Evolutionary conservation across 2,797 vertebrate genomes (phyloP).

Genomic region (Rhinella marina): DNA sequence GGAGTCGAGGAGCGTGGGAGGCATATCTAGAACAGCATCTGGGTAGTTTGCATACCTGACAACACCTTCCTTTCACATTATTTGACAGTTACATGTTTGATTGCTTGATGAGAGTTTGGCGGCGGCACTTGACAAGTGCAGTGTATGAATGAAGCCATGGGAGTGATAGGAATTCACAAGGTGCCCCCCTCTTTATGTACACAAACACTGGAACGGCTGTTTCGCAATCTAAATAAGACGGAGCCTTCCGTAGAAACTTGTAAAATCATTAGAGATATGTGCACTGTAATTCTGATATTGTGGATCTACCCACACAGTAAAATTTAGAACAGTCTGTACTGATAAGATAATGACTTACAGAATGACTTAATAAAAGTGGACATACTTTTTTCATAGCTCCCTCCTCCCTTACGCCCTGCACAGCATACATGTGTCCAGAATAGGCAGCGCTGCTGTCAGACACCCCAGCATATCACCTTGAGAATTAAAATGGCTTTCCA

Average conservation of each 20-base stretch:
- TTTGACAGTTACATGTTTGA: constrained; percentile 32
- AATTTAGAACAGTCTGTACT: background rate
- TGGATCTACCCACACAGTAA: background rate
- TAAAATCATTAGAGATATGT: background rate
- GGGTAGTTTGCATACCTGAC: constrained; percentile 25
- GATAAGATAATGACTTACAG: background rate
- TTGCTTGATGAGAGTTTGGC: constrained; percentile 1
- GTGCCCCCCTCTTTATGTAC: background rate
- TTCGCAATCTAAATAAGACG: background rate
- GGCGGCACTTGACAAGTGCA: background rate
- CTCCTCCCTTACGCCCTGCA: no score
- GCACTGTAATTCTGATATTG: background rate
- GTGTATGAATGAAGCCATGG: constrained; percentile 10
- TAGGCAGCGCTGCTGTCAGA: no score
- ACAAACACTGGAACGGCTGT: background rate
- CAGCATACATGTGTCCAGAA: no score
- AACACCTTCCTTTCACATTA: constrained; percentile 14
- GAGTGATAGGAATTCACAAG: background rate
- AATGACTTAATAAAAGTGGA: background rate
- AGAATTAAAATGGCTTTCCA: no score
- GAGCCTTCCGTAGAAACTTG: background rate
- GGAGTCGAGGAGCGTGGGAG: constrained; percentile 34
- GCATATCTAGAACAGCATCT: background rate
- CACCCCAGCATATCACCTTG: no score
- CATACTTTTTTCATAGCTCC: no score